Evolutionary conservation across 2,888 invertebrate genomes (phyloP).

Genomic region (Drosophila affinis): DNA sequence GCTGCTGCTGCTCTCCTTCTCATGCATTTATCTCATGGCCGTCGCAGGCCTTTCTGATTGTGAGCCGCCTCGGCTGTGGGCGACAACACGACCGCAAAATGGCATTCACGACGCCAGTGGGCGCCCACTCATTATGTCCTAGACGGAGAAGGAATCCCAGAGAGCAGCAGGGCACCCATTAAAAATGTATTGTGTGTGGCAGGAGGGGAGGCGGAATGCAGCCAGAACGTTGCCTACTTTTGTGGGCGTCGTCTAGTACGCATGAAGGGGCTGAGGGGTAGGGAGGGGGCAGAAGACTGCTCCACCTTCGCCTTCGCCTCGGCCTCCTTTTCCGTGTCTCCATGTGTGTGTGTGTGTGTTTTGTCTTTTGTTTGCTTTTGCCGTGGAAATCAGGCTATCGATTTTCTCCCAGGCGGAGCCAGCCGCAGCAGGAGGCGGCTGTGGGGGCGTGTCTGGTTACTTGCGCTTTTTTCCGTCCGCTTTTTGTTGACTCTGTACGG

Average conservation of each 20-base stretch:
- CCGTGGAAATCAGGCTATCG: conserved; percentile 71
- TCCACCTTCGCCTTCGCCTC: background rate
- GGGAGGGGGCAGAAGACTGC: background rate
- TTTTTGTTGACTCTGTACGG: conserved; percentile 29
- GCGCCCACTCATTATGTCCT: conserved; percentile 43
- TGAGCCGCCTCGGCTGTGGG: conserved; percentile 24
- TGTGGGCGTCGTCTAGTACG: conserved; percentile 38
- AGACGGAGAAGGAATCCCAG: conserved; percentile 42
- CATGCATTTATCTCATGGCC: conserved; percentile 47
- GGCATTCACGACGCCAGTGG: conserved; percentile 35
- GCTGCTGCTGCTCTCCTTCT: conserved; percentile 7
- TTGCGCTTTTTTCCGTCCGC: conserved; percentile 36
- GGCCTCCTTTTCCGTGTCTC: background rate
- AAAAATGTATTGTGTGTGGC: conserved; percentile 39
- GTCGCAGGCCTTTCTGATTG: conserved; percentile 39
- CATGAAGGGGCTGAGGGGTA: background rate
- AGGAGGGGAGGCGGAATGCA: conserved; percentile 4
- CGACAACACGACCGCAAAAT: conserved; percentile 42
- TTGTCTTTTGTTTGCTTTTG: conserved; percentile 69
- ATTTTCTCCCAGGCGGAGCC: conserved; percentile 50
- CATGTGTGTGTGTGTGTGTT: conserved; percentile 18
- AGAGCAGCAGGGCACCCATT: conserved; percentile 39
- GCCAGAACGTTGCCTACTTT: conserved; percentile 44
- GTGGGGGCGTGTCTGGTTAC: conserved; percentile 39
- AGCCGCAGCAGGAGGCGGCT: background rate